Evolutionary conservation across 1,140 invertebrate species (phyloP), one percentile per base, ranked within the genome.

Genomic region (Dendroctonus valens): DNA sequence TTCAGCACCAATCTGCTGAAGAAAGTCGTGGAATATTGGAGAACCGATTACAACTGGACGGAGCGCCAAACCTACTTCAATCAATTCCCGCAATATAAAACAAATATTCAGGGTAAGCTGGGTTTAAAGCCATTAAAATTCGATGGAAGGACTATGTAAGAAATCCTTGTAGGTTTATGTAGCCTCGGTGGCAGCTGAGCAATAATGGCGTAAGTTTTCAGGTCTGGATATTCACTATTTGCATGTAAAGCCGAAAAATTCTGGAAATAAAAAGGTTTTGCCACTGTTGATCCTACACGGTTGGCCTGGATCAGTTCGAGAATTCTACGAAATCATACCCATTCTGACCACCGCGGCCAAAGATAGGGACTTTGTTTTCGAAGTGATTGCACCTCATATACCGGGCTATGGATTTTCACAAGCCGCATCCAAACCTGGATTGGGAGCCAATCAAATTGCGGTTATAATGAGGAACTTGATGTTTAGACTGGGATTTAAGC

Each of bases 271-370:
- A 2, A 69, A 72, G 59, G 69, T 75, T 9, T 7, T 73, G 9
- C 91, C 91, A 0, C 55, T 94, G 15, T 72, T 96, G 0, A 37
- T 97, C 0, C 72, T 93, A 5, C 94, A 97, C 73, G 94, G 94
- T n/a, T 97, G 94, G 94, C 94, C 94, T 3, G 93, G 94, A 40
- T 92, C 90, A 0, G 82, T 96, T 2, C 82, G 90, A 6, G 92
- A 96, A 77, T 96, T 95, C 75, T 90, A 91, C 70, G 89, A 92
- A 73, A 81, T 93, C 2, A 87, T 93, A 64, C 91, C 91, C 0
- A 41, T 89, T 26, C 72, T 94, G 7, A 90, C 85, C 0, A 64
- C 41, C 38, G 49, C 60, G 5, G 60, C 41, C 39, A 49, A 64
- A 5, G 81, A 79, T 8, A 76, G 79, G 8, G 80, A 89, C 59